These are phyloP conservation scores for Periparus ater DNA, from an alignment of 2,797 vertebrate species.

Conservation along the genomic window DNA sequence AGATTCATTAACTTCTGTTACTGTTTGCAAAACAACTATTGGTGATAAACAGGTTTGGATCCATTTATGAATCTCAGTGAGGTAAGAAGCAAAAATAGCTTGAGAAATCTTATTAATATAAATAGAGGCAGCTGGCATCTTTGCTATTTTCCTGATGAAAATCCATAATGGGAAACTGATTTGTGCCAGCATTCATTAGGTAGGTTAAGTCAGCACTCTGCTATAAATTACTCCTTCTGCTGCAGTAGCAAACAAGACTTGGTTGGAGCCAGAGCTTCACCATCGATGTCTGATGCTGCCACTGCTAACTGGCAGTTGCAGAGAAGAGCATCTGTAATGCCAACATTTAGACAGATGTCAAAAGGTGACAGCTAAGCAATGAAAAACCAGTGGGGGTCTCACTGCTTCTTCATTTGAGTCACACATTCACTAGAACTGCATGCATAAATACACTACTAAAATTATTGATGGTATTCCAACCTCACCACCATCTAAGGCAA, in stretches of 20 bases:
- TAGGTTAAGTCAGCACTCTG: constrained; percentile 35
- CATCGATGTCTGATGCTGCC: not conserved
- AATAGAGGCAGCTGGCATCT: constrained; percentile 63
- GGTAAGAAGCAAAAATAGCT: constrained; percentile 37
- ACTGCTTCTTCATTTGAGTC: not conserved
- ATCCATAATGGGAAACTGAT: constrained; percentile 44
- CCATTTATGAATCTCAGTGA: constrained; percentile 34
- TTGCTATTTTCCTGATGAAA: constrained; percentile 52
- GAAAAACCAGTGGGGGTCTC: not conserved
- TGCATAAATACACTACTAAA: not conserved
- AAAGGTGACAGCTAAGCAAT: not conserved
- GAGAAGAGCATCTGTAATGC: not conserved
- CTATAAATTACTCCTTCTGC: constrained; percentile 26
- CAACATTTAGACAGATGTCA: not conserved
- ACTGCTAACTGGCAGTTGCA: not conserved
- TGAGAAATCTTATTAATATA: constrained; percentile 53
- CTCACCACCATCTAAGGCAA: not conserved
- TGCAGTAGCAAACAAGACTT: not conserved
- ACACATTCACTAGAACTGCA: not conserved
- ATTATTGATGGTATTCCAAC: not conserved
- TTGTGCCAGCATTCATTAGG: constrained; percentile 44
- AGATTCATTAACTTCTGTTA: constrained; percentile 34
- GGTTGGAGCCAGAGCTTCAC: constrained; percentile 27
- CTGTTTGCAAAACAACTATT: constrained; percentile 30
- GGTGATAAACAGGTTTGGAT: constrained; percentile 38